Evolutionary conservation across 2,797 vertebrate species (phyloP).

Genomic region (Margarornis squamiger): DNA sequence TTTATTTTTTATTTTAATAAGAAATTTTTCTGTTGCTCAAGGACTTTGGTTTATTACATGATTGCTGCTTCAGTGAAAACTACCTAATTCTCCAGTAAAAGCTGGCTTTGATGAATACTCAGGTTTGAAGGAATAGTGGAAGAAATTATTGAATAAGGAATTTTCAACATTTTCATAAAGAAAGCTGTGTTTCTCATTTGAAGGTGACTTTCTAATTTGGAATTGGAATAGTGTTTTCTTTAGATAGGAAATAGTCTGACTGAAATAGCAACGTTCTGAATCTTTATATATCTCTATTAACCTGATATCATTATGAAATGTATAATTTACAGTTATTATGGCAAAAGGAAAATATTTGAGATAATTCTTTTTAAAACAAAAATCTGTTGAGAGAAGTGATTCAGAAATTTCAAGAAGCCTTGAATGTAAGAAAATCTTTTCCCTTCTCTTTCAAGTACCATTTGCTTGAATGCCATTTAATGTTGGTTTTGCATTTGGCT

Average conservation of each 20-base stretch:
- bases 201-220: background rate
- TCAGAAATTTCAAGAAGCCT: background rate
- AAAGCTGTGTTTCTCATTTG: background rate
- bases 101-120: background rate
- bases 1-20: background rate
- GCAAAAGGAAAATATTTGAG: background rate
- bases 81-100: background rate
- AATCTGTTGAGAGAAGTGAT: background rate
- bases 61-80: background rate
- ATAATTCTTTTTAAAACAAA: background rate
- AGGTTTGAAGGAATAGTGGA: background rate
- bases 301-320: background rate
- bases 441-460: background rate
- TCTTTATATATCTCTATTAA: background rate
- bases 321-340: background rate
- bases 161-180: background rate
- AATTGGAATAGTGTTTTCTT: background rate
- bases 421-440: background rate
- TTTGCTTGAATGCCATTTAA: conserved; percentile 12
- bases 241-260: background rate
- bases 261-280: background rate
- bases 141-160: background rate
- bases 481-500: conserved; percentile 3
- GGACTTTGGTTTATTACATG: background rate
- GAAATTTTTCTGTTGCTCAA: background rate